Percentiles rank a stretch among this genome's conserved stretches.
Evolutionary conservation across 2,888 invertebrate genomes (phyloP).

Genomic region (Eurois occulta): DNA sequence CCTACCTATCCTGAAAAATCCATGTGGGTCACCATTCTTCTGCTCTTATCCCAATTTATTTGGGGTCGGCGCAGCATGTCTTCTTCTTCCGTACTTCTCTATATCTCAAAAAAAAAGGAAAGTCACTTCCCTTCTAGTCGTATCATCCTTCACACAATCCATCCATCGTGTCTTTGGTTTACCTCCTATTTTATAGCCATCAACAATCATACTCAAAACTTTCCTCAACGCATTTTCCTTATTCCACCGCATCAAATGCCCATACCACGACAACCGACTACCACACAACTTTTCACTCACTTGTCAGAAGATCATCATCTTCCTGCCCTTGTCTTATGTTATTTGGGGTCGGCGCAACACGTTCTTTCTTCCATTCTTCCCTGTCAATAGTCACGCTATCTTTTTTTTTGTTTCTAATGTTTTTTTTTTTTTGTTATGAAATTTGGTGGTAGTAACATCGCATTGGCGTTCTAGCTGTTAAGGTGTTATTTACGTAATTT

Average conservation of each 20-base stretch:
- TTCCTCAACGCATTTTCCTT: not conserved
- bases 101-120: not conserved
- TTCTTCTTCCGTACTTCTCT: not conserved
- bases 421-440: too few species aligned
- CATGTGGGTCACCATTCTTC: too few species aligned
- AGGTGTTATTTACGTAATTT: too few species aligned
- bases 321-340: too few species aligned
- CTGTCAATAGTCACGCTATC: too few species aligned
- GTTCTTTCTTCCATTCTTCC: too few species aligned
- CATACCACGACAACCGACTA: not conserved
- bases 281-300: not conserved
- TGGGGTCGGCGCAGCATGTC: not conserved
- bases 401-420: too few species aligned
- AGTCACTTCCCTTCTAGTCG: not conserved
- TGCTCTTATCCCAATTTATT: too few species aligned
- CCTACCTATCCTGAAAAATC: too few species aligned
- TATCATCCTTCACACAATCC: not conserved
- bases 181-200: not conserved
- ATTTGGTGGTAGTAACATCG: too few species aligned
- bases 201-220: not conserved
- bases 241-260: not conserved
- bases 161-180: not conserved
- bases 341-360: too few species aligned
- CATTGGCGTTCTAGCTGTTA: too few species aligned
- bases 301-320: not conserved